phyloP scores from a whole-genome alignment of 2,113 vertebrate genomes.

The Poecilia latipinna region DNA sequence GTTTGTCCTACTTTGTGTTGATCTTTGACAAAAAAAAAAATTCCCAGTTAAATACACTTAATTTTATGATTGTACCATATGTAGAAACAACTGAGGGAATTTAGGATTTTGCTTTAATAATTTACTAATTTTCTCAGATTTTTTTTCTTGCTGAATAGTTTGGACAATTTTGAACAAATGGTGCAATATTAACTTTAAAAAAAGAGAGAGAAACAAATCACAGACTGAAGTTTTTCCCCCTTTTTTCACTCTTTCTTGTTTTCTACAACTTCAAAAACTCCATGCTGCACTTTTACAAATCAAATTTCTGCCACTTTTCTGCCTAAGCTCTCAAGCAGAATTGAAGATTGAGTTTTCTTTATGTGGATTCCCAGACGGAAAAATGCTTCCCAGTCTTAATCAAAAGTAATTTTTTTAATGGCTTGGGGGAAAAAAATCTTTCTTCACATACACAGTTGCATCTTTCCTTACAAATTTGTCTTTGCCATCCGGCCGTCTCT shows the following conservation, averaged over 20 bases:
- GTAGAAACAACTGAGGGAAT: background rate
- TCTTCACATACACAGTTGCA: background rate
- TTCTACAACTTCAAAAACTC: slow-evolving; percentile 25
- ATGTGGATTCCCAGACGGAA: slow-evolving; percentile 23
- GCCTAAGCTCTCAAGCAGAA: slow-evolving; percentile 9
- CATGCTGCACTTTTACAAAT: slow-evolving; percentile 16
- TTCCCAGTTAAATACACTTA: too few relatives aligned
- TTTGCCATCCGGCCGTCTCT: background rate
- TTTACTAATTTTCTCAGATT: background rate
- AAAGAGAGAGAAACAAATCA: background rate
- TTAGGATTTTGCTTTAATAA: background rate
- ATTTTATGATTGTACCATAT: background rate
- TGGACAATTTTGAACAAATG: background rate
- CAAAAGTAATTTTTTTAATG: slow-evolving; percentile 22
- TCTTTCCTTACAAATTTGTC: background rate
- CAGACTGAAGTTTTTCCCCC: background rate
- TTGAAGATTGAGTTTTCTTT: slow-evolving; percentile 9
- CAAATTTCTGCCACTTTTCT: slow-evolving; percentile 6
- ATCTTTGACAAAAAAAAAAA: too few relatives aligned
- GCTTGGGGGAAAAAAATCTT: background rate
- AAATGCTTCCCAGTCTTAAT: slow-evolving; percentile 2
- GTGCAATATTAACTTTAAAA: background rate
- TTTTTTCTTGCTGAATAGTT: background rate
- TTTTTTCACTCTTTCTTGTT: slow-evolving; percentile 5
- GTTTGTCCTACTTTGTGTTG: background rate